Conservation (phyloP, 2,888 invertebrate species). For the Noctuana brunneofusca region DNA sequence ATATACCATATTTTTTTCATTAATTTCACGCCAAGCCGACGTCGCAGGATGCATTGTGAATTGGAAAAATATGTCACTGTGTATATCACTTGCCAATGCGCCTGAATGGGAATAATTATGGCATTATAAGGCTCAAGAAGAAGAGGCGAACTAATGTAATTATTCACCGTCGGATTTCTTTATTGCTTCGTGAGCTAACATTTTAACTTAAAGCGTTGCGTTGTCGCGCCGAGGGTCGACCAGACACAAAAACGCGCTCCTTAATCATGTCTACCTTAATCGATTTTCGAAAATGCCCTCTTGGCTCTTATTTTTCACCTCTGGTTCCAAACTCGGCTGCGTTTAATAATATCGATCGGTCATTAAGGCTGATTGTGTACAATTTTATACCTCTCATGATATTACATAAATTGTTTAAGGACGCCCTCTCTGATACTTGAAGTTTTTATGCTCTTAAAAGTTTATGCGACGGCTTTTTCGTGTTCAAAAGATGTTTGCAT, state of each 20-base stretch:
- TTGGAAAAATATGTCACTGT: slow-evolving; percentile 49
- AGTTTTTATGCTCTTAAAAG: neutral
- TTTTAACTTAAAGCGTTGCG: slow-evolving; percentile 59
- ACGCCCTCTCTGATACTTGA: neutral
- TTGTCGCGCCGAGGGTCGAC: slow-evolving; percentile 44
- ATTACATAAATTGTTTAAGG: slow-evolving; percentile 21
- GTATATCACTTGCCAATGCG: slow-evolving; percentile 51
- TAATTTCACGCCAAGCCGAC: slow-evolving; percentile 10
- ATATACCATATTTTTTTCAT: neutral
- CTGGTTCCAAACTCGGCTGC: slow-evolving; percentile 47
- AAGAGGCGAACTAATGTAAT: slow-evolving; percentile 65
- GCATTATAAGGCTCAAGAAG: slow-evolving; percentile 59
- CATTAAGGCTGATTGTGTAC: slow-evolving; percentile 67
- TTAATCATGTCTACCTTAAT: slow-evolving; percentile 77
- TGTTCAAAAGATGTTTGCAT: slow-evolving; percentile 6
- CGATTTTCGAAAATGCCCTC: slow-evolving; percentile 70
- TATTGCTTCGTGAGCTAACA: slow-evolving; percentile 70
- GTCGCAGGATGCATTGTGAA: slow-evolving; percentile 38
- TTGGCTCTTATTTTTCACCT: slow-evolving; percentile 65
- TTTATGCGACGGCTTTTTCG: slow-evolving; percentile 28
- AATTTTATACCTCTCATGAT: slow-evolving; percentile 45
- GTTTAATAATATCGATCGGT: slow-evolving; percentile 64
- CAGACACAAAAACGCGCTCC: slow-evolving; percentile 56
- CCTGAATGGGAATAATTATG: slow-evolving; percentile 62
- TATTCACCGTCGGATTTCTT: slow-evolving; percentile 71